phyloP scores from a whole-genome alignment of 2,113 vertebrate genomes.

The Ochotona curzoniae region DNA sequence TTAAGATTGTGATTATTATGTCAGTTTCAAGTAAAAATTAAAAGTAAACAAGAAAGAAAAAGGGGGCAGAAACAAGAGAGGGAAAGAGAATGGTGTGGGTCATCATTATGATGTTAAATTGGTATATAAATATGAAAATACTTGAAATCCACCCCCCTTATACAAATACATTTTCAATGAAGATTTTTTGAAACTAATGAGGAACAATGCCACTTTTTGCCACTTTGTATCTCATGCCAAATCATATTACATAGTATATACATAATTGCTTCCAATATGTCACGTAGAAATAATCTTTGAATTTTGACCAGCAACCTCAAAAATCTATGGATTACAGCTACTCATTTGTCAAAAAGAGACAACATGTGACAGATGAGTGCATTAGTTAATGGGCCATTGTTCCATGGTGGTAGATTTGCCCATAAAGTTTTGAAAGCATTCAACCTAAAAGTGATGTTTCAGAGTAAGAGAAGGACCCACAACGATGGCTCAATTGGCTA shows the following conservation, averaged over 20 bases:
- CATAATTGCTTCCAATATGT: slow-evolving; percentile 20
- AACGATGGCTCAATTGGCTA: too few relatives aligned
- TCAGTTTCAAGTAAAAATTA: too few relatives aligned
- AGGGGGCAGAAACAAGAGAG: too few relatives aligned
- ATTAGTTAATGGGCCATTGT: not conserved
- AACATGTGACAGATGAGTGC: not conserved
- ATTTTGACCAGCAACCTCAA: slow-evolving; percentile 24
- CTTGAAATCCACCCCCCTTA: too few relatives aligned
- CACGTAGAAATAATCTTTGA: not conserved
- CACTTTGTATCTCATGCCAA: slow-evolving; percentile 6
- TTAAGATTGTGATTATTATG: too few relatives aligned
- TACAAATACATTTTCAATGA: not conserved
- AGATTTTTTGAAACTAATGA: slow-evolving; percentile 6
- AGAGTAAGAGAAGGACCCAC: not conserved
- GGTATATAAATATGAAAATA: too few relatives aligned
- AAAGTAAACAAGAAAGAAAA: too few relatives aligned
- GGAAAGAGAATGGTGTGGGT: too few relatives aligned
- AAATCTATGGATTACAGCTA: not conserved
- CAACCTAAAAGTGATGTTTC: not conserved
- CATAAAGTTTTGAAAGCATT: not conserved
- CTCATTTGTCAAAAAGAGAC: not conserved
- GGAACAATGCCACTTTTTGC: not conserved
- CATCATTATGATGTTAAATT: too few relatives aligned
- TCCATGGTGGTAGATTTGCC: not conserved
- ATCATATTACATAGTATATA: not conserved